Base-by-base conservation (phyloP, 1,140 invertebrate species). In the Heliconius hermathena region DNA sequence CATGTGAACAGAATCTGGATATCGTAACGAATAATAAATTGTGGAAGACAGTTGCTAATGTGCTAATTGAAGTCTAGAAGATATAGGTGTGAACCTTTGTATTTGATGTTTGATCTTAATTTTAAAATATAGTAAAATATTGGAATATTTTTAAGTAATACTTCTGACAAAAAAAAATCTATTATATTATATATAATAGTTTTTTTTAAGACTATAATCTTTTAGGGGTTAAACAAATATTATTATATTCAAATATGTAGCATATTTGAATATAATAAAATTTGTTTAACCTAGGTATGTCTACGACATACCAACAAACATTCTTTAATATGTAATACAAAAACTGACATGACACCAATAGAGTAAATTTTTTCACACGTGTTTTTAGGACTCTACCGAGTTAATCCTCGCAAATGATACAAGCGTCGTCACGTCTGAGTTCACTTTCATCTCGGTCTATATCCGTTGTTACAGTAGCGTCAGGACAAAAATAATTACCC, bases 401-500 rank as follows among this genome's bases (percentile, higher is more conserved):
- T 79, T 92, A 93, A 94, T 93, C 90, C 89, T 83, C 88, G 85
- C 85, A 88, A 90, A 89, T 84, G 87, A 80, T 83, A 82, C 83
- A 84, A 87, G 86, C 86, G 87, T 89, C 88, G 87, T 86, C 83
- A 86, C 89, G 89, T 93, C 89, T 88, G 84, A 82, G 88, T 87
- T 89, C 90, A 85, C 93, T 94, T 94, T 94, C 91, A 93, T 94
- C 91, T 93, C 87, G 79, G 85, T 89, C 79, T 88, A 83, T 90
- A 88, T 85, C 78, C 79, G 70, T 72, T 84, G 71, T 73, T 73
- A 74, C 74, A 36, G 73, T 79, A 80, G 71, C 83, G 85, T 83
- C 80, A 79, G 83, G 88, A 91, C 91, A 91, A 94, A 93, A 94
- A 93, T 93, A 93, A 94, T 93, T 91, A 92, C 86, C 81, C 86